Conservation (phyloP, 2,113 vertebrate genomes). For the Formicarius rufipectus region DNA sequence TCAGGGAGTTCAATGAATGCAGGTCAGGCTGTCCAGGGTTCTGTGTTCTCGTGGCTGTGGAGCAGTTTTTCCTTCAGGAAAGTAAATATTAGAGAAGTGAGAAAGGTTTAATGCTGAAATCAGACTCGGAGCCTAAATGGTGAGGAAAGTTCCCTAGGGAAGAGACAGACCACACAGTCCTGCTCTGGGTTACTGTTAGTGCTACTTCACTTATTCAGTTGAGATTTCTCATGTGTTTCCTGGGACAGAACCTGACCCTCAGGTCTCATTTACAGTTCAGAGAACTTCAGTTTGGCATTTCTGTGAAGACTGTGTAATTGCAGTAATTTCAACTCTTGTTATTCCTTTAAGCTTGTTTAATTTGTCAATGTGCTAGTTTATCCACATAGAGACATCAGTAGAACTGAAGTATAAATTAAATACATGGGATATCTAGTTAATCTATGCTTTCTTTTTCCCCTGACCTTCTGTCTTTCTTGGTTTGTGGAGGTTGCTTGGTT, state of each 20-base stretch:
- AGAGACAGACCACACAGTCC: neutral
- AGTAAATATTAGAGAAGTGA: neutral
- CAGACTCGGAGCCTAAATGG: neutral
- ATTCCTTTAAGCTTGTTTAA: constrained; percentile 21
- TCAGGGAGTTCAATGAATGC: neutral
- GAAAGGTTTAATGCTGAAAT: neutral
- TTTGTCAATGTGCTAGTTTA: constrained; percentile 21
- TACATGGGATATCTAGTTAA: neutral
- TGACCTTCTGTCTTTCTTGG: neutral
- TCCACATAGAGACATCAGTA: neutral
- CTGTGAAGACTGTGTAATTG: constrained; percentile 19
- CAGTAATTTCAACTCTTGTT: constrained; percentile 42
- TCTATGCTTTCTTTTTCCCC: neutral
- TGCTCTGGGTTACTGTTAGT: neutral
- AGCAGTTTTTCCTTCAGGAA: neutral
- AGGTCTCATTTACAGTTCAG: constrained; percentile 42
- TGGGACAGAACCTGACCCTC: constrained; percentile 29
- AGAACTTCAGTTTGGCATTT: constrained; percentile 15
- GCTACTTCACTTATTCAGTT: neutral
- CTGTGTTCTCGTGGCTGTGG: neutral
- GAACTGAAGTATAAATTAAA: constrained; percentile 26
- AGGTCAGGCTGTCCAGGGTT: neutral
- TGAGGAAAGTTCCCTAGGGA: neutral
- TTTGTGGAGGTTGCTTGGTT: neutral
- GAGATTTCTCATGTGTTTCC: neutral